Evolutionary conservation across 1,140 invertebrate genomes (phyloP).

Genomic region (Psix sp.): DNA sequence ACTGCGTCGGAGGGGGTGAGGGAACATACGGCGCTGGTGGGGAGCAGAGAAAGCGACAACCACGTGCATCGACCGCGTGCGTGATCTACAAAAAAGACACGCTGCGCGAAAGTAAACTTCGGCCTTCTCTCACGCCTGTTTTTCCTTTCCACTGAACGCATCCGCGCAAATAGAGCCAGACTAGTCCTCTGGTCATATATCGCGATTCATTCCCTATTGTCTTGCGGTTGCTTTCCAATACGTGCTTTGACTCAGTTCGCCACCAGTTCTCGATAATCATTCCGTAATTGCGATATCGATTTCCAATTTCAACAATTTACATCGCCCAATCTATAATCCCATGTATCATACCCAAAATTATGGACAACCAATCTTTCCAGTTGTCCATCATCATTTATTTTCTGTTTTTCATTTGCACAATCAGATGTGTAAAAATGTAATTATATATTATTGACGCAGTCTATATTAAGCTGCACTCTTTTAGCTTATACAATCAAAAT

Average conservation of each 20-base stretch:
- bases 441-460: too few species aligned
- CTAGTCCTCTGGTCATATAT: not conserved
- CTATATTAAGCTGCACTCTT: too few species aligned
- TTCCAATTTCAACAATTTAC: conserved; percentile 1
- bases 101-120: conserved; percentile 27
- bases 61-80: conserved; percentile 70
- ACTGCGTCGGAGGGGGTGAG: conserved; percentile 1
- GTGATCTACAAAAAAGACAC: conserved; percentile 56
- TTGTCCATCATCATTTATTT: too few species aligned
- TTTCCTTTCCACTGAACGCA: not conserved
- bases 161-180: conserved; percentile 1
- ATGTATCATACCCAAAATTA: too few species aligned
- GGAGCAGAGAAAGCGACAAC: conserved; percentile 53
- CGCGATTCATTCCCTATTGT: not conserved
- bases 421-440: too few species aligned
- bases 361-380: too few species aligned
- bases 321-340: too few species aligned
- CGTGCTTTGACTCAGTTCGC: conserved; percentile 1
- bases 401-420: too few species aligned
- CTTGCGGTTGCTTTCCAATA: not conserved
- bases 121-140: conserved; percentile 1
- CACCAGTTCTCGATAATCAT: not conserved
- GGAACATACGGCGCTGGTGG: conserved; percentile 27
- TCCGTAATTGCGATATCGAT: conserved; percentile 20
- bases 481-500: too few species aligned